Base-by-base conservation (phyloP, 2,113 vertebrate genomes). In the Phoenicopterus ruber region DNA sequence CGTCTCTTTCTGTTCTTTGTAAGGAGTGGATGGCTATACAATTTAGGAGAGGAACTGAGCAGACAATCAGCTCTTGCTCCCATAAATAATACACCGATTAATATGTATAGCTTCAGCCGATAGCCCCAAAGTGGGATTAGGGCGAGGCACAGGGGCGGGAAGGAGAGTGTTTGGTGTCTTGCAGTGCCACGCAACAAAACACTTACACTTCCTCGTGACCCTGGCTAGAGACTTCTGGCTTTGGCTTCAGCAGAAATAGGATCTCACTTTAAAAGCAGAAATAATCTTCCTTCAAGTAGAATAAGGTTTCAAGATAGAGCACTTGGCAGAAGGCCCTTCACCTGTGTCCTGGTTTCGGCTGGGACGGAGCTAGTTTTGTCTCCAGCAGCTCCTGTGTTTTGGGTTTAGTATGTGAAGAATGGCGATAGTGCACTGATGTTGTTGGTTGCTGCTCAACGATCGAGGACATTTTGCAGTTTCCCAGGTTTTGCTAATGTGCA, bases 141-240 rank as follows among this genome's bases (percentile, higher is more conserved):
- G 42, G 9, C 1, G 6, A 54, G 24, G 19, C 74, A 47, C 7
- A 52, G n/a, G n/a, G 52, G 34, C 17, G 40, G 16, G 20, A 72
- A 55, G 36, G 44, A 42, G 32, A 2, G 6, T 20, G 32, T 52
- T 42, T 47, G 6, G 11, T 50, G 8, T 44, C 52, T 79, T 0
- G 0, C 15, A 55, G 15, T 49, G 38, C 66, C 2, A 7, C 1
- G 7, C 46, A 90, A 42, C 2, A n/a, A 29, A 62, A 10, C 0
- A 0, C 6, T 76, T 47, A 32, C 0, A 1, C 18, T 79, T 77
- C 17, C 29, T 79, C 1, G 0, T 61, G 38, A 65, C 7, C 8
- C 28, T 26, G 29, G 8, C 7, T 57, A 77, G 32, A 83, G 82
- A 61, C 61, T 77, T 49, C 40, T 83, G 34, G 3, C 26, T 63